A percentile compares a stretch with the other conserved stretches of the same genome.
phyloP scores from a whole-genome alignment of 2,888 invertebrate species.

The Amiota communis region DNA sequence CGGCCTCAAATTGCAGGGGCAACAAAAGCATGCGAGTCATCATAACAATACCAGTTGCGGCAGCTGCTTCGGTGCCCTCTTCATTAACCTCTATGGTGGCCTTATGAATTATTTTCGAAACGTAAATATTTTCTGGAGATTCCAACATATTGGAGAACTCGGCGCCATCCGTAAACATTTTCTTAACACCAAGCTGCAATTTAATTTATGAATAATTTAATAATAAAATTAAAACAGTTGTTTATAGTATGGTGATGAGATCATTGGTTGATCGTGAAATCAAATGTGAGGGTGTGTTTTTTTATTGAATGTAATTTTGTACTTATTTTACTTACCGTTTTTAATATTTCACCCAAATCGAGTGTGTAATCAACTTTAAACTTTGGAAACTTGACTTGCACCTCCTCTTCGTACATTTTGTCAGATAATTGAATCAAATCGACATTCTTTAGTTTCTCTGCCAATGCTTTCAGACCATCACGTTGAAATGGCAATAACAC shows the following conservation, averaged over 20 bases:
- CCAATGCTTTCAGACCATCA: slow-evolving; percentile 78
- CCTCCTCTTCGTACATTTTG: slow-evolving; percentile 34
- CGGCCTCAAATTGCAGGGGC: slow-evolving; percentile 24
- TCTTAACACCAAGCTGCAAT: slow-evolving; percentile 78
- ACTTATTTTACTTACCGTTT: slow-evolving; percentile 72
- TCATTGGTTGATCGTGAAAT: background rate
- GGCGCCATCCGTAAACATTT: slow-evolving; percentile 77
- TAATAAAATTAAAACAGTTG: background rate
- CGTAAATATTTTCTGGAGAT: slow-evolving; percentile 73
- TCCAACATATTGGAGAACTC: slow-evolving; percentile 79
- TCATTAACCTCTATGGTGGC: slow-evolving; percentile 89
- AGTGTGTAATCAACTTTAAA: slow-evolving; percentile 84
- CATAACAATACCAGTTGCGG: slow-evolving; percentile 75
- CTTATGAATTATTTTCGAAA: slow-evolving; percentile 84
- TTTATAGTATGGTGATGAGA: background rate
- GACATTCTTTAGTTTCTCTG: slow-evolving; percentile 76
- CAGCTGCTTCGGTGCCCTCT: slow-evolving; percentile 88
- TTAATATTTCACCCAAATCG: slow-evolving; percentile 76
- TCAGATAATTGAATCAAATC: slow-evolving; percentile 74
- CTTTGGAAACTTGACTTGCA: slow-evolving; percentile 79
- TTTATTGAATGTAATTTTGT: background rate
- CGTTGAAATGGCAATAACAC: slow-evolving; percentile 81
- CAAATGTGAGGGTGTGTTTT: background rate
- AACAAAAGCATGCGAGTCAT: slow-evolving; percentile 13
- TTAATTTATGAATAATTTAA: slow-evolving; percentile 14